These are phyloP conservation scores for Bellardia bayeri DNA, from an alignment of 2,888 invertebrate species.

Conservation along the genomic window DNA sequence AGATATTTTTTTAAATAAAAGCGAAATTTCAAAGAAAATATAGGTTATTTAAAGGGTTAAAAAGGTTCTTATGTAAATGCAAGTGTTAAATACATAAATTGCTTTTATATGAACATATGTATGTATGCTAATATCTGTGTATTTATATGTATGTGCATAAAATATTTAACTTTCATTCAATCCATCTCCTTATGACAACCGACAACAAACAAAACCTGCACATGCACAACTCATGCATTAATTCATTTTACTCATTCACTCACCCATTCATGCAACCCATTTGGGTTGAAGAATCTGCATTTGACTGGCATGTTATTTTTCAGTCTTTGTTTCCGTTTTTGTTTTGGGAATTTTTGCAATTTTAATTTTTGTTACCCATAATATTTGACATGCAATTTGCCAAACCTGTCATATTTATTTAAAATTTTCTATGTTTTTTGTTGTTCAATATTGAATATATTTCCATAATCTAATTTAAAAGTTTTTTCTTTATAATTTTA, in stretches of 20 bases:
- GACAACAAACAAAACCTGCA: background rate
- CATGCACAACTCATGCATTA: background rate
- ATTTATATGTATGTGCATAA: background rate
- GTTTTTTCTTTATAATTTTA: background rate
- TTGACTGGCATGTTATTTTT: constrained; percentile 50
- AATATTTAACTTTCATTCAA: constrained; percentile 29
- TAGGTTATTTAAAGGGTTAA: too few species aligned
- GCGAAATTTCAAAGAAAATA: too few species aligned
- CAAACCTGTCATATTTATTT: constrained; percentile 51
- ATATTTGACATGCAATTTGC: constrained; percentile 59
- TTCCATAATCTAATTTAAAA: background rate
- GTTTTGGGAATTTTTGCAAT: background rate
- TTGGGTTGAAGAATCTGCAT: constrained; percentile 25
- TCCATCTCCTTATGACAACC: background rate
- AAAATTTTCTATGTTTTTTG: background rate
- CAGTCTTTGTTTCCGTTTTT: background rate
- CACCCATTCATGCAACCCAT: background rate
- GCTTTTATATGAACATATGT: background rate
- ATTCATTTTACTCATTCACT: background rate
- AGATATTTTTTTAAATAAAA: too few species aligned
- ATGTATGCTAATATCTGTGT: background rate
- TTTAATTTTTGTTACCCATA: constrained; percentile 16
- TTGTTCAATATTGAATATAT: background rate
- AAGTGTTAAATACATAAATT: background rate
- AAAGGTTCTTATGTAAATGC: background rate